Conservation (phyloP, 2,113 vertebrate species). For the Zosterops japonicus region DNA sequence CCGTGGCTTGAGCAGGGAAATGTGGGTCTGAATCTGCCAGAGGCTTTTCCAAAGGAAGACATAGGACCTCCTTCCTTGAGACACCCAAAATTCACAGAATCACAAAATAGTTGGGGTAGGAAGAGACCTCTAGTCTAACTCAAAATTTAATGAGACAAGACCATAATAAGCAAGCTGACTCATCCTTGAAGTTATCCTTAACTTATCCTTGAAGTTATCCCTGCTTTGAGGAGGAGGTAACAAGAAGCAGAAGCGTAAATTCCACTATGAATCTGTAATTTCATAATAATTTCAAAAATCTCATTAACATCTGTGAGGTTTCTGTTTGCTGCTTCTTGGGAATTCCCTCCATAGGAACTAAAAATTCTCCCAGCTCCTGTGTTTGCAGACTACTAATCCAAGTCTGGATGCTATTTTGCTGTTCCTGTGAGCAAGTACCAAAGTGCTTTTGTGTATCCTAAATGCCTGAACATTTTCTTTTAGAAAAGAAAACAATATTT, state of each 20-base stretch:
- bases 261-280: background rate
- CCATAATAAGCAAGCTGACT: background rate
- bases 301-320: background rate
- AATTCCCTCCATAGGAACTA: background rate
- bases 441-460: background rate
- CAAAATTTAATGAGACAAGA: background rate
- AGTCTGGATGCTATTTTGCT: background rate
- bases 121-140: background rate
- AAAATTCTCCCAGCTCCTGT: background rate
- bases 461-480: background rate
- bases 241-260: background rate
- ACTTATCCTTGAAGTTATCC: background rate
- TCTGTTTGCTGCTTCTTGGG: background rate
- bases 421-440: background rate
- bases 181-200: background rate
- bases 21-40: background rate
- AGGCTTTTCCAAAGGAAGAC: background rate
- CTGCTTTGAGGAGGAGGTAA: background rate
- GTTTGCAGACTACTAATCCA: background rate
- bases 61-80: background rate
- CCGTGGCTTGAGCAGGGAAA: background rate
- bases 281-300: background rate
- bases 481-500: background rate
- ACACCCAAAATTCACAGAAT: background rate
- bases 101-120: background rate